These are phyloP conservation scores for Sinopyrophorus schimmeli DNA, from an alignment of 2,888 invertebrate species.

Conservation along the genomic window DNA sequence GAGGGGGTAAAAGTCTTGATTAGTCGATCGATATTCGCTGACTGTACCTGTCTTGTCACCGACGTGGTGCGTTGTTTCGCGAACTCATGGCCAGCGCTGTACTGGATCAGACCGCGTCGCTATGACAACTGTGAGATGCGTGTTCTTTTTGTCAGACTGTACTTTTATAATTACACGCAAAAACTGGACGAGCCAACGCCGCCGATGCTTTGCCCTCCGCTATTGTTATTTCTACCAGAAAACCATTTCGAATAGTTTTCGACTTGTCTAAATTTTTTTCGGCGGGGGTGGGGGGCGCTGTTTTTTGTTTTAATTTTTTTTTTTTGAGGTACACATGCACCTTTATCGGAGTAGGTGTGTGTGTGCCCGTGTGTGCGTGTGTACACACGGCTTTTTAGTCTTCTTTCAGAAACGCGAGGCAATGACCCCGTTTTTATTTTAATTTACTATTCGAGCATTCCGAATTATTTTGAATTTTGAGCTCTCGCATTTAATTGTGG, in stretches of 20 bases:
- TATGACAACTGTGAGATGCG: conserved; percentile 53
- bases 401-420: too few species aligned
- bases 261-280: conserved; percentile 1
- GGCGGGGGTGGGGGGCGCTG: too few species aligned
- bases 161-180: conserved; percentile 56
- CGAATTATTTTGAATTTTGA: too few species aligned
- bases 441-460: too few species aligned
- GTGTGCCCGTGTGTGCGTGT: too few species aligned
- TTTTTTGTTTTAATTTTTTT: too few species aligned
- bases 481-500: too few species aligned
- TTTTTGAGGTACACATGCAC: too few species aligned
- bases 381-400: too few species aligned
- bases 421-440: conserved; percentile 24
- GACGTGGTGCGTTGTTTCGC: conserved; percentile 49
- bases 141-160: conserved; percentile 53
- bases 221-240: conserved; percentile 20
- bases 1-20: conserved; percentile 51
- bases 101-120: conserved; percentile 53
- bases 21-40: conserved; percentile 55
- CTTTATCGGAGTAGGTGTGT: too few species aligned
- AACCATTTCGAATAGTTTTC: not conserved
- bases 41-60: conserved; percentile 54
- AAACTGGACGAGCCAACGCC: conserved; percentile 50
- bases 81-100: conserved; percentile 53
- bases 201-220: conserved; percentile 23